phyloP scores from a whole-genome alignment of 1,140 invertebrate species.

The Trypoxylus dichotomus region DNA sequence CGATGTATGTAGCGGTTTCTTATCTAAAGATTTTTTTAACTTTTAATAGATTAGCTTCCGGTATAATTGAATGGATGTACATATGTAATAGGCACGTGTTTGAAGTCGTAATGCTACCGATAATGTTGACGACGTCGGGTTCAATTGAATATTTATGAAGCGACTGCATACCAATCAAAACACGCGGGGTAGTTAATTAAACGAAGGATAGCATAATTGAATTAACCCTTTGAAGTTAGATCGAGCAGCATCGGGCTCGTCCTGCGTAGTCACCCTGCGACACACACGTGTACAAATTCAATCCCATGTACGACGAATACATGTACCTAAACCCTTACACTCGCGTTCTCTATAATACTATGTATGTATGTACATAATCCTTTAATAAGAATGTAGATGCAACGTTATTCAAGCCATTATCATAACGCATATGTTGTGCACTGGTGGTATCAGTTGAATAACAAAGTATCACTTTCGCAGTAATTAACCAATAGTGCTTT shows the following conservation, averaged over 20 bases:
- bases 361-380: not conserved
- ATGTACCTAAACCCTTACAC: not conserved
- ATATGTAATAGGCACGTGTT: not conserved
- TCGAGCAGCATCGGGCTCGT: not conserved
- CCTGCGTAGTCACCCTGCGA: too few relatives aligned
- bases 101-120: conserved; percentile 7
- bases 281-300: not conserved
- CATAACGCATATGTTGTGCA: too few relatives aligned
- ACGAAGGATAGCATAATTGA: conserved; percentile 13
- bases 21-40: too few relatives aligned
- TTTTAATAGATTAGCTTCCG: too few relatives aligned
- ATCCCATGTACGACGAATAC: not conserved
- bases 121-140: not conserved
- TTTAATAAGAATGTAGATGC: not conserved
- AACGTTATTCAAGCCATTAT: too few relatives aligned
- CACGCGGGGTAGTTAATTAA: conserved; percentile 24
- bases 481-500: too few relatives aligned
- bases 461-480: too few relatives aligned
- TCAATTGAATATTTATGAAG: conserved; percentile 27
- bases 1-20: too few relatives aligned
- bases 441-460: too few relatives aligned
- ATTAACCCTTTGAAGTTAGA: conserved; percentile 22
- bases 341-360: not conserved
- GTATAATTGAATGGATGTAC: not conserved
- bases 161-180: conserved; percentile 15